Evolutionary conservation across 2,113 vertebrate species (phyloP).

Genomic region (Anarhynchus alexandrinus): DNA sequence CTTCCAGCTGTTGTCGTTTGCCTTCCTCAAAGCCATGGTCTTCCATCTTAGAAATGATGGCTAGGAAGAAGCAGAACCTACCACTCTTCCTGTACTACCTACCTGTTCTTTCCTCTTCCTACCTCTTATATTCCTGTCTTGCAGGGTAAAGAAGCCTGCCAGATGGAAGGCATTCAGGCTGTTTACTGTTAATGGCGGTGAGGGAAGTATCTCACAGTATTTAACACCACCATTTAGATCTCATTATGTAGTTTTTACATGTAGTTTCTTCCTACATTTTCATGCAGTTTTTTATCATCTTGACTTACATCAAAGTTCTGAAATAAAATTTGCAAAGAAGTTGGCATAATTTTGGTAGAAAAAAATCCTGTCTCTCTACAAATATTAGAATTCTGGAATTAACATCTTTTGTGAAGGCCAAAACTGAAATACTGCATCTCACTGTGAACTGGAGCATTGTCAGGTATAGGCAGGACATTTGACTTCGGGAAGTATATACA

Average conservation of each 20-base stretch:
- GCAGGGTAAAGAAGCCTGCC: background rate
- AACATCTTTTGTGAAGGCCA: background rate
- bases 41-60: background rate
- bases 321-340: background rate
- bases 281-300: background rate
- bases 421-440: background rate
- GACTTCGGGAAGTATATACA: background rate
- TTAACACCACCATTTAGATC: background rate
- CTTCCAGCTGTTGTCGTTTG: no score
- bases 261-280: background rate
- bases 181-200: background rate
- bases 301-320: background rate
- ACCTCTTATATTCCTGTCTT: background rate
- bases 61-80: background rate
- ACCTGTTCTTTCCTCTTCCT: background rate
- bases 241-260: background rate
- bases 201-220: background rate
- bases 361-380: background rate
- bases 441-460: background rate
- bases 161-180: background rate
- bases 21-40: no score
- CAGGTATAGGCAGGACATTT: background rate
- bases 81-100: background rate
- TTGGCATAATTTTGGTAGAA: background rate
- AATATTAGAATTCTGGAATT: background rate